Base-by-base conservation (phyloP, 2,797 vertebrate genomes). In the Huso huso region DNA sequence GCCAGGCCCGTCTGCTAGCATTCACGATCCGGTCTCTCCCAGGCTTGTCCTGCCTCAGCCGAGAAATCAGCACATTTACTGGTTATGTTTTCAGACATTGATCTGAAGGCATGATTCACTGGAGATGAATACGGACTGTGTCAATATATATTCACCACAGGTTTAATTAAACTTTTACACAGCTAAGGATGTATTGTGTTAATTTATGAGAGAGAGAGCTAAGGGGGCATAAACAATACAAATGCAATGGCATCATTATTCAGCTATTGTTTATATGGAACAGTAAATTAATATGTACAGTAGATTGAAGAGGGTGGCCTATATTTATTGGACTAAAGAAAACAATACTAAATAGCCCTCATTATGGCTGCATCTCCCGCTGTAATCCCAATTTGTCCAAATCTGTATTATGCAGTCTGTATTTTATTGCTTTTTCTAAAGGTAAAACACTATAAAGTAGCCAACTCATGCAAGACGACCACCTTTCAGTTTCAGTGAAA, bases 21-120 rank as follows among this genome's bases (percentile, higher is more conserved):
- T 65, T 65, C 63, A 62, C 7, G 15, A 59, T 61, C 49, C 52
- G 15, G 37, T 37, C 49, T 62, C 70, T 68, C 66, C 48, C 12
- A 9, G 51, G 63, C 8, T 37, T 57, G 61, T 61, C 10, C 50
- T 62, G 51, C 50, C 66, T 68, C 61, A 71, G 65, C 63, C 64
- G 4, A 15, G 63, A 65, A 63, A 66, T 55, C 59, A n/a, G 61
- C 52, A 58, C 62, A 70, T 12, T 55, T 66, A 66, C 12, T 53
- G 49, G 55, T 50, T 68, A 51, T 49, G 23, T 15, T 8, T 8
- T 57, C 57, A 57, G 48, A 10, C 61, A 57, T 59, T 5, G 66
- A 59, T 52, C 58, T 58, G 10, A 50, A 62, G 10, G 48, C 61
- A 23, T 62, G 6, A 62, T 62, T 62, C 18, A 37, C 61, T 10